Evolutionary conservation across 2,113 vertebrate genomes (phyloP), one percentile per base, ranked within the genome.

Genomic region (Cinclus mexicanus): DNA sequence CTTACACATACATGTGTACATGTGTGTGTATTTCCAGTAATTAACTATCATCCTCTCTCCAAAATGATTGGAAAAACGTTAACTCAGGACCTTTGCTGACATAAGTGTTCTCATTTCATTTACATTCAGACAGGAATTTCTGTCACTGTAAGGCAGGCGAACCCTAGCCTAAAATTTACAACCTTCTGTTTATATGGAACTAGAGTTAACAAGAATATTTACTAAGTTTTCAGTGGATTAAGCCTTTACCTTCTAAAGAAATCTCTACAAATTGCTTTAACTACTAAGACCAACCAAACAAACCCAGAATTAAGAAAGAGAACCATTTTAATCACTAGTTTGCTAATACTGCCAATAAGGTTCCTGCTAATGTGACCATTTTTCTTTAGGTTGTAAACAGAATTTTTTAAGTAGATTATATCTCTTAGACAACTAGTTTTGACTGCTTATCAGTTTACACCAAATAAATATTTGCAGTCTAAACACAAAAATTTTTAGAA

Each of bases 241-340:
- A 82, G 82, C 6, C 4, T 23, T 85, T 80, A 41, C 39, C 28
- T 64, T 78, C 55, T 67, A 77, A 72, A 61, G 23, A 83, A 35
- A 79, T 47, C 50, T 61, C 67, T 68, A 77, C 63, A 80, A 93
- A 69, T 74, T 92, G 35, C 35, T 93, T 80, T 60, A 88, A 31
- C 63, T 84, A 88, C 52, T 92, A 90, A 88, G 22, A 93, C n/a
- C 60, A 86, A 92, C 29, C 55, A 0, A 77, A 86, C 21, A 67
- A 77, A 60, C 44, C 59, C 39, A 47, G 42, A 88, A 86, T 80
- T 80, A 69, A 70, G 42, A 55, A 80, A 39, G 85, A 37, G 12
- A 89, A 94, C 37, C 10, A 65, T 81, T 95, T 63, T 74, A 89
- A 93, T 92, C 64, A 70, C 29, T 50, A 18, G 14, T 65, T 83